phyloP scores from a whole-genome alignment of 1,140 invertebrate species.

The Achroia grisella region DNA sequence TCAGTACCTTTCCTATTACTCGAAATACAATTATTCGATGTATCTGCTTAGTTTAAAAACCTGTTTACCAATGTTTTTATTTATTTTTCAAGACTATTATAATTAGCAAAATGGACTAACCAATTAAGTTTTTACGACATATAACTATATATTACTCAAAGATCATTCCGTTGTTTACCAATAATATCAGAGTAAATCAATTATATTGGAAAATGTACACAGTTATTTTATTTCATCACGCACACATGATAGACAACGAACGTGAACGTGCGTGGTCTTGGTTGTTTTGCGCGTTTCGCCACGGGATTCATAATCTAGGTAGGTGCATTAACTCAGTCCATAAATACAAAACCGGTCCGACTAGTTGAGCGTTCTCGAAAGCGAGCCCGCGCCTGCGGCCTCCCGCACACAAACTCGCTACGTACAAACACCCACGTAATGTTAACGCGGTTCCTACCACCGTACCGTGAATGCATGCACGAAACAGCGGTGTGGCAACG shows the following conservation, averaged over 20 bases:
- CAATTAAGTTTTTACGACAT: too few relatives aligned
- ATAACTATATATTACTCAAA: slow-evolving; percentile 5
- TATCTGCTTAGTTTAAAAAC: too few relatives aligned
- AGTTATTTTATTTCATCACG: slow-evolving; percentile 33
- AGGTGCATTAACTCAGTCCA: slow-evolving; percentile 66
- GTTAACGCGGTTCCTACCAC: slow-evolving; percentile 27
- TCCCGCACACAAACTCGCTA: slow-evolving; percentile 51
- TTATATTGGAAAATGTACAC: slow-evolving; percentile 39
- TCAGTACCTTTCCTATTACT: too few relatives aligned
- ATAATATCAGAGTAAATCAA: slow-evolving; percentile 44
- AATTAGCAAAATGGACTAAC: too few relatives aligned
- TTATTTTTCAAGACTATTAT: too few relatives aligned
- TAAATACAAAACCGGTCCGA: slow-evolving; percentile 69
- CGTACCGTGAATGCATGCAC: slow-evolving; percentile 54
- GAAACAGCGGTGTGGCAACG: slow-evolving; percentile 62
- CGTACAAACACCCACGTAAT: slow-evolving; percentile 62
- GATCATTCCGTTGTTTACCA: slow-evolving; percentile 36
- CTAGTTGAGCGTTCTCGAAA: slow-evolving; percentile 69
- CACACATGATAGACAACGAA: slow-evolving; percentile 35
- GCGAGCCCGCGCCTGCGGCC: slow-evolving; percentile 50
- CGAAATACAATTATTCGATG: too few relatives aligned
- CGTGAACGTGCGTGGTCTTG: slow-evolving; percentile 38
- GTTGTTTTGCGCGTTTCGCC: slow-evolving; percentile 52
- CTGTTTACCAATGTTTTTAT: too few relatives aligned
- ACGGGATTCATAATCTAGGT: slow-evolving; percentile 61